phyloP scores from a whole-genome alignment of 1,140 invertebrate genomes.

The Frieseomelitta varia region DNA sequence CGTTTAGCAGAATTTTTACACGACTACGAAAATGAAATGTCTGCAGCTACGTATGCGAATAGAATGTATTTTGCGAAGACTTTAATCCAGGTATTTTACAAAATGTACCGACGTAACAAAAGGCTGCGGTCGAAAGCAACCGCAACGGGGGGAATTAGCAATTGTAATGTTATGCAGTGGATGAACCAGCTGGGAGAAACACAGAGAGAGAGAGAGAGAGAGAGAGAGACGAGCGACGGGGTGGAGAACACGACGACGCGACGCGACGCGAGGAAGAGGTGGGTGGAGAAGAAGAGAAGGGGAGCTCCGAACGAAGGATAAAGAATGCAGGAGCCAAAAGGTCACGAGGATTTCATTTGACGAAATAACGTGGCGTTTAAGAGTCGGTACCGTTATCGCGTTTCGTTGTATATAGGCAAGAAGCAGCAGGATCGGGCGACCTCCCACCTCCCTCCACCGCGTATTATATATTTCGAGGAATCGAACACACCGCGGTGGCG shows the following conservation, averaged over 20 bases:
- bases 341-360: conserved; percentile 80
- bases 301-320: conserved; percentile 61
- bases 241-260: background rate
- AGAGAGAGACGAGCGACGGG: background rate
- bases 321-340: conserved; percentile 69
- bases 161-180: conserved; percentile 81
- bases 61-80: background rate
- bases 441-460: conserved; percentile 56
- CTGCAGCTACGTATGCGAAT: no score
- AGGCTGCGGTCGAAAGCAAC: conserved; percentile 70
- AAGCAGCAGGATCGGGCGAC: conserved; percentile 65
- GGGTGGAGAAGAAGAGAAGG: conserved; percentile 33
- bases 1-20: background rate
- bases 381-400: conserved; percentile 80
- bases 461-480: conserved; percentile 65
- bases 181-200: background rate
- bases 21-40: no score
- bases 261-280: background rate
- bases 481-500: conserved; percentile 40
- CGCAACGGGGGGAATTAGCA: conserved; percentile 80
- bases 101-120: no score
- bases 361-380: conserved; percentile 81
- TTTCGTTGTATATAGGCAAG: conserved; percentile 66
- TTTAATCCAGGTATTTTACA: no score
- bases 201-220: conserved; percentile 20